phyloP scores from a whole-genome alignment of 2,113 vertebrate genomes.

The Ctenomys sociabilis region DNA sequence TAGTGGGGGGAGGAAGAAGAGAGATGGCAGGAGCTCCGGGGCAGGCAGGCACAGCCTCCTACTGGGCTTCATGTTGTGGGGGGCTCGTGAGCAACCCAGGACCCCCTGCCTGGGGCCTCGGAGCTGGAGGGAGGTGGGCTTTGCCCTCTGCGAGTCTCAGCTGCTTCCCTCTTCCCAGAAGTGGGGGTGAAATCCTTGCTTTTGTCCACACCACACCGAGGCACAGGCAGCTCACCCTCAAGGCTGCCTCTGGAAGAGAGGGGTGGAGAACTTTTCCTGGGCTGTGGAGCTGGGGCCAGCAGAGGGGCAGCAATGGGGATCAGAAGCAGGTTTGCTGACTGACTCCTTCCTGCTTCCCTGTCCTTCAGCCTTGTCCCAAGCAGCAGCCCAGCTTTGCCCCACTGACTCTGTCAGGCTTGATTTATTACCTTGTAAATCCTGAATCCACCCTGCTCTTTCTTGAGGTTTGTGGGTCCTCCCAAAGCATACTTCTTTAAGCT shows the following conservation, averaged over 20 bases:
- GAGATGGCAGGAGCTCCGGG: background rate
- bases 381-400: accelerated
- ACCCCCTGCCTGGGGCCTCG: background rate
- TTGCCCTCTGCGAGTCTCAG: background rate
- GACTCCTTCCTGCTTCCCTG: background rate
- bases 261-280: background rate
- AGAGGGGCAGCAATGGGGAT: background rate
- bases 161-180: background rate
- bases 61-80: too few relatives aligned
- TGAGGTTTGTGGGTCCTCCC: background rate
- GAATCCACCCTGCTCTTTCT: background rate
- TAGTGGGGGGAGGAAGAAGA: background rate
- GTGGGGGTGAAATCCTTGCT: background rate
- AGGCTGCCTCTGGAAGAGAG: background rate
- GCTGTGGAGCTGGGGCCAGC: background rate
- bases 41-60: background rate
- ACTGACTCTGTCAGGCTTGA: background rate
- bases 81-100: background rate
- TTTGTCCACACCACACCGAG: background rate
- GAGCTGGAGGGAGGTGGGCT: background rate
- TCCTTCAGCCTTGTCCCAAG: background rate
- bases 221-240: background rate
- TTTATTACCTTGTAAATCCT: constrained; percentile 4
- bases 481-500: background rate
- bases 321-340: background rate